phyloP scores from a whole-genome alignment of 2,113 vertebrate genomes.

The Psettodes erumei region DNA sequence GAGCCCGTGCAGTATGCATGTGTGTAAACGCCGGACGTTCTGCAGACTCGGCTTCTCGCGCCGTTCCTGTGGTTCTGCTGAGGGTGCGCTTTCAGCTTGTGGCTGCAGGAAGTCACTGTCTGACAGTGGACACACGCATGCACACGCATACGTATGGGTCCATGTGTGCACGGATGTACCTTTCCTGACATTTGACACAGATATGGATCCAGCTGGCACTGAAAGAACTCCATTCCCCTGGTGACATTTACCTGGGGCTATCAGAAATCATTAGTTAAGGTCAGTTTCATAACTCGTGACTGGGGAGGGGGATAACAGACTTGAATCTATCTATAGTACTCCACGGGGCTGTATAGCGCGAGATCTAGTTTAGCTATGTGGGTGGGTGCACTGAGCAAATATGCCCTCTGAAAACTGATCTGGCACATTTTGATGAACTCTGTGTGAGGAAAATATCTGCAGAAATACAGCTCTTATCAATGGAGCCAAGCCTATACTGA shows the following conservation, averaged over 20 bases:
- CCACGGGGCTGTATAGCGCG: conserved; percentile 1
- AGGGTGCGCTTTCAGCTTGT: conserved; percentile 69
- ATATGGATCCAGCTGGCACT: conserved; percentile 63
- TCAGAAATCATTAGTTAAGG: conserved; percentile 65
- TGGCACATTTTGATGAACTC: conserved; percentile 30
- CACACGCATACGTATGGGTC: conserved; percentile 1
- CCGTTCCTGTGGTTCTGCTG: conserved; percentile 70
- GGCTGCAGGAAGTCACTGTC: conserved; percentile 75
- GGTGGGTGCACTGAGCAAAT: conserved; percentile 14
- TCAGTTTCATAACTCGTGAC: conserved; percentile 60
- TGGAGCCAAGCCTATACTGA: conserved; percentile 2
- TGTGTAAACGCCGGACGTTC: conserved; percentile 71
- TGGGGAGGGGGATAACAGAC: conserved; percentile 18
- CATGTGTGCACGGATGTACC: conserved; percentile 24
- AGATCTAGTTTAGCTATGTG: background rate
- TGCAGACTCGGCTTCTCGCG: conserved; percentile 71
- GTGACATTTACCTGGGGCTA: conserved; percentile 73
- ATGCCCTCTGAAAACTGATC: conserved; percentile 35
- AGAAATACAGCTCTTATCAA: conserved; percentile 29
- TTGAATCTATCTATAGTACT: conserved; percentile 34
- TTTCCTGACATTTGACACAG: conserved; percentile 70
- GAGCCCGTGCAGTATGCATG: conserved; percentile 23
- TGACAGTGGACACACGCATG: conserved; percentile 46
- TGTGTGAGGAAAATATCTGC: conserved; percentile 1
- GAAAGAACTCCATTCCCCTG: conserved; percentile 50